Base-by-base conservation (phyloP, 2,113 vertebrate species). In the Xenus cinereus region DNA sequence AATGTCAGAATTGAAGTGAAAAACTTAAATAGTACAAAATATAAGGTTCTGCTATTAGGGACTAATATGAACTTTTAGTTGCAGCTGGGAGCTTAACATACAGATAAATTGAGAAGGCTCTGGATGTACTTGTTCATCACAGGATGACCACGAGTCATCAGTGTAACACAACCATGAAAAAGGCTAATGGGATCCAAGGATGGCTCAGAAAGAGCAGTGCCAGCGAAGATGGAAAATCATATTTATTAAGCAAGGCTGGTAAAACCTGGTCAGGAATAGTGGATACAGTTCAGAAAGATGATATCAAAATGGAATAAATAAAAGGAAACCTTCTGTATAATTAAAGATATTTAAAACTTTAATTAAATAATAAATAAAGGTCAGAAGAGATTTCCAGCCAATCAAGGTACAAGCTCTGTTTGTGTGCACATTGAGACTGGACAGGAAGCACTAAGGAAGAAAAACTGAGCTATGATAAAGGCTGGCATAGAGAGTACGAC, bases 381-480 rank as follows among this genome's bases (percentile, higher is more conserved):
- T 2, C 17, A 54, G 21, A 46, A 59, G 9, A 43, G 4, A 67
- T 75, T 76, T 39, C 59, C 9, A 83, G 41, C 14, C 28, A 48
- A 71, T 20, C 0, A 56, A 66, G 1, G 1, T 46, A 20, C 4
- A 57, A 84, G 4, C 7, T 73, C 35, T 74, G 19, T 20, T 63
- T 62, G 18, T 0, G 2, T 27, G 43, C 20, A 39, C 4, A 0
- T 6, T 64, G 26, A 13, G 5, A 46, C 10, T 37, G 43, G 12
- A 30, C 13, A 68, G 26, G 8, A 72, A 82, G 12, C 9, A 56
- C 33, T 48, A 82, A 60, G 37, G 37, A 84, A 73, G 7, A 51
- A 86, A 84, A 90, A 14, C 3, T 63, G 7, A 14, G 4, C 9
- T 37, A 4, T 63, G 50, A 19, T 74, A 50, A 87, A 79, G 10